phyloP scores from a whole-genome alignment of 2,113 vertebrate species.

The Corapipo altera region DNA sequence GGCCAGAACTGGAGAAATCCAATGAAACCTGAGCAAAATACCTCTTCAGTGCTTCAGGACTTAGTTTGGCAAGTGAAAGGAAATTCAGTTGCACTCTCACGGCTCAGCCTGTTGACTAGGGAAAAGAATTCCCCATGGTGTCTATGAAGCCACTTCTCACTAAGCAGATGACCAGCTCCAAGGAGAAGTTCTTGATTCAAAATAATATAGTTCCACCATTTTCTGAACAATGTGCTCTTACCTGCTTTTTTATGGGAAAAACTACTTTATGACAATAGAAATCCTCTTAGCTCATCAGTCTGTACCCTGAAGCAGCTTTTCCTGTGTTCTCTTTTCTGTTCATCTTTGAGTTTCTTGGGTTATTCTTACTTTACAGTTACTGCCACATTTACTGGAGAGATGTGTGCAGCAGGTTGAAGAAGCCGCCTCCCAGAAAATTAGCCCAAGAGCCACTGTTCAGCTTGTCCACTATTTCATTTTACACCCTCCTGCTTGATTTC shows the following conservation, averaged over 20 bases:
- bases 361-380: neutral
- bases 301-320: neutral
- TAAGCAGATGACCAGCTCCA: neutral
- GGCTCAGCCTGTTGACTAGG: neutral
- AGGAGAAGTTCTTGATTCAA: neutral
- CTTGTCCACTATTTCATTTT: neutral
- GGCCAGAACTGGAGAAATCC: neutral
- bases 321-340: neutral
- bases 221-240: neutral
- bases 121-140: neutral
- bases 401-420: neutral
- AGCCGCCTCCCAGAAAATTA: neutral
- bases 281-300: neutral
- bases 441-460: neutral
- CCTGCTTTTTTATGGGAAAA: neutral
- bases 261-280: neutral
- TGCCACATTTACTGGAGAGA: neutral
- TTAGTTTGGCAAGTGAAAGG: neutral
- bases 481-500: neutral
- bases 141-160: neutral
- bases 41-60: neutral
- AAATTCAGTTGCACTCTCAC: neutral
- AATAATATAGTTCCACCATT: neutral
- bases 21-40: neutral
- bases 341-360: neutral